A percentile compares a stretch with the other conserved stretches of the same genome.
phyloP scores from a whole-genome alignment of 64 coral and sea anemone species.

The Trachythela sp. region DNA sequence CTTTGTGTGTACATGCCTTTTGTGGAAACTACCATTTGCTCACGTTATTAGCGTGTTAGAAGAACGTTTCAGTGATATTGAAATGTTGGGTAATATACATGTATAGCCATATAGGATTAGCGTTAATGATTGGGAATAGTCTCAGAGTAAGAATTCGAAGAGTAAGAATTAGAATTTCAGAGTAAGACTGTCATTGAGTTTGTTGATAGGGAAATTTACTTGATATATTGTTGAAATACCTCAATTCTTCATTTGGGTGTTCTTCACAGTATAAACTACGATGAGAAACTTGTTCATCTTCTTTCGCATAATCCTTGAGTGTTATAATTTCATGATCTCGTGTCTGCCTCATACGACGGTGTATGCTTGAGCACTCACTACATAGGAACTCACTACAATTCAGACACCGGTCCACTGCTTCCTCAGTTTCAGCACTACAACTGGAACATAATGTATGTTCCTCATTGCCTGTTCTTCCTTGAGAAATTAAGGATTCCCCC shows the following conservation, averaged over 20 bases:
- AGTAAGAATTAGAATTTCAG: too few species aligned
- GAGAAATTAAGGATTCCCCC: slow-evolving; percentile 62
- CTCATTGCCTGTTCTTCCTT: slow-evolving; percentile 76
- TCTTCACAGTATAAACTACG: slow-evolving; percentile 73
- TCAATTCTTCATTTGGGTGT: slow-evolving; percentile 74
- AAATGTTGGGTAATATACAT: too few species aligned
- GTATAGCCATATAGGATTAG: too few species aligned
- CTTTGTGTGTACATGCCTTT: too few species aligned
- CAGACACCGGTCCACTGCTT: slow-evolving; percentile 76
- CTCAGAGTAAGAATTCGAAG: too few species aligned
- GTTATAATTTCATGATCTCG: slow-evolving; percentile 89
- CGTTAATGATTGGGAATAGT: too few species aligned
- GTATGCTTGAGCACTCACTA: slow-evolving; percentile 74
- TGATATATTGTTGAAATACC: too few species aligned
- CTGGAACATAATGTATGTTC: slow-evolving; percentile 88
- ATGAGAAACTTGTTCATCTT: slow-evolving; percentile 72
- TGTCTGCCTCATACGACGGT: slow-evolving; percentile 82
- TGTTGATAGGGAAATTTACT: too few species aligned
- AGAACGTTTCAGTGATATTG: too few species aligned
- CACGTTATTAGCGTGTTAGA: too few species aligned
- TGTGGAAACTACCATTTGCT: too few species aligned
- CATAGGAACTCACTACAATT: slow-evolving; percentile 96
- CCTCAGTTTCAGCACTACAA: slow-evolving; percentile 57
- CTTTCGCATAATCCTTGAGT: slow-evolving; percentile 67
- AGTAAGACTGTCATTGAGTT: too few species aligned